A percentile compares a stretch with the other conserved stretches of the same genome.
These are phyloP conservation scores for Agapornis canus DNA, from an alignment of 2,797 vertebrate genomes.

Conservation along the genomic window DNA sequence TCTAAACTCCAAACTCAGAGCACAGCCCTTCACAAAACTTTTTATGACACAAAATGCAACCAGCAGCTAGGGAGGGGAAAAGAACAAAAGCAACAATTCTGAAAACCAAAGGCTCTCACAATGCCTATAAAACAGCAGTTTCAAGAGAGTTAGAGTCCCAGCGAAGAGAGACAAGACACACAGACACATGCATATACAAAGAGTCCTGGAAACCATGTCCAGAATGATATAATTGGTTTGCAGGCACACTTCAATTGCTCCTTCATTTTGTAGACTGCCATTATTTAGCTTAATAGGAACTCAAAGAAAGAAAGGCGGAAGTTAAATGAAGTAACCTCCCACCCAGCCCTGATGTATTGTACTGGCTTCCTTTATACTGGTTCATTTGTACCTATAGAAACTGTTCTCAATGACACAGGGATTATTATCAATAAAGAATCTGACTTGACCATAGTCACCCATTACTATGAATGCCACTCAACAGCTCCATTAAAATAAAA, in stretches of 20 bases:
- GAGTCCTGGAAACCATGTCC: background rate
- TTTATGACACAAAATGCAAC: conserved; percentile 17
- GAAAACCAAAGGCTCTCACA: conserved; percentile 14
- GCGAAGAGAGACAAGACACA: background rate
- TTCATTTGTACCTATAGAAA: conserved; percentile 61
- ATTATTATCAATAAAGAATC: conserved; percentile 43
- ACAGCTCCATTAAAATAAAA: background rate
- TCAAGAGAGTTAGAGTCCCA: conserved; percentile 19
- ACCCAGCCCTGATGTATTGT: conserved; percentile 38
- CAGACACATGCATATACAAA: background rate
- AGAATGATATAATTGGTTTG: conserved; percentile 1
- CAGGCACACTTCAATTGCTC: conserved; percentile 36
- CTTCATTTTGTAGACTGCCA: conserved; percentile 23
- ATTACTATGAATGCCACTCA: conserved; percentile 24
- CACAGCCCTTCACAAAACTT: conserved; percentile 1
- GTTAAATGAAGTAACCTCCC: conserved; percentile 68
- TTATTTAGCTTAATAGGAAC: conserved; percentile 59
- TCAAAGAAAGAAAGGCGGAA: conserved; percentile 57
- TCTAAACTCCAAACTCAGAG: background rate
- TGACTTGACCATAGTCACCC: conserved; percentile 12
- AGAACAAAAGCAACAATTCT: conserved; percentile 26
- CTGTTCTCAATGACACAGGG: conserved; percentile 44
- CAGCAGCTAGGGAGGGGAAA: background rate
- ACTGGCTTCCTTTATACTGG: conserved; percentile 15
- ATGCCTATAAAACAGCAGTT: conserved; percentile 16